Evolutionary conservation across 1,140 invertebrate genomes (phyloP), one percentile per base, ranked within the genome.

Genomic region (Hyles vespertilio): DNA sequence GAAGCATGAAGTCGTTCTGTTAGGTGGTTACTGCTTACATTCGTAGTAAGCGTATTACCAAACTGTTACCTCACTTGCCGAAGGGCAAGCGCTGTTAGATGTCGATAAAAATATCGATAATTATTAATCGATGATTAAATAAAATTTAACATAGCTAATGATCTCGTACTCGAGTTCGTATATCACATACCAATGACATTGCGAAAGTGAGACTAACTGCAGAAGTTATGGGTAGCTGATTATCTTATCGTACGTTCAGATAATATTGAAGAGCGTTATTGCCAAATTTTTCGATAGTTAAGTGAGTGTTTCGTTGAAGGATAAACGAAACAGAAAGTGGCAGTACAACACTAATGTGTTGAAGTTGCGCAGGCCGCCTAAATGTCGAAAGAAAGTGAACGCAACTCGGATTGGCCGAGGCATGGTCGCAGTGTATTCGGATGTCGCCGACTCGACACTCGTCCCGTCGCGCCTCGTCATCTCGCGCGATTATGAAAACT

Each of bases 301-400:
- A 40, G 8, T 5, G 36, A 40, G 36, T 5, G 51, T 58, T 63
- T 10, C 45, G 40, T 45, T 11, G 44, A 46, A 51, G 36, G 55
- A 51, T 61, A 61, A 3, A 47, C 9, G 58, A 51, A 51, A 51
- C 50, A 34, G 50, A 51, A 51, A 53, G 51, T 60, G 63, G 48
- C 58, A 59, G 60, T 69, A 75, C 76, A 79, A 70, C 77, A 77
- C 75, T 75, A 77, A 34, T 22, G 47, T 40, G 46, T 48, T 33
- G 43, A 61, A 63, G 72, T 84, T 83, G 77, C 83, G 80, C 74
- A 79, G 69, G 58, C 61, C 52, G 73, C 73, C 60, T 61, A 76
- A 81, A 80, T 86, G 81, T 81, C 80, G 83, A 86, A 86, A 86
- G 83, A 86, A 86, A 86, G 83, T 84, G 81, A 86, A 72, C 74